These are phyloP conservation scores for Oostethus manadensis DNA, from an alignment of 2,113 vertebrate species.

Conservation along the genomic window DNA sequence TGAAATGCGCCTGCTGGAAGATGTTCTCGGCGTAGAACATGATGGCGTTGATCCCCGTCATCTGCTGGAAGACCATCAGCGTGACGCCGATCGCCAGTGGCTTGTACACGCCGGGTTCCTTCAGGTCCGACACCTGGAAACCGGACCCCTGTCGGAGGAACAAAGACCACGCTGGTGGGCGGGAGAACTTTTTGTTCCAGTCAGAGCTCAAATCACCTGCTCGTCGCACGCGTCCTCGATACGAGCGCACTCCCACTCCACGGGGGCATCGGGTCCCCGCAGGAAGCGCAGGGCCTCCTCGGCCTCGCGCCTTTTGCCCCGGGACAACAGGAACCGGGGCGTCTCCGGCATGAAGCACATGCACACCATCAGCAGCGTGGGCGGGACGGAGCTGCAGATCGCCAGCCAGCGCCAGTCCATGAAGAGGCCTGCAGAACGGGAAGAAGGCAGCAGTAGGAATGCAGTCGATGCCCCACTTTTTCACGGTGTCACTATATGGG, in stretches of 20 bases:
- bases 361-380: slow-evolving; percentile 76
- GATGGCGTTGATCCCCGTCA: slow-evolving; percentile 88
- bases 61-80: slow-evolving; percentile 90
- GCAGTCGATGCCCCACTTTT: too few species aligned
- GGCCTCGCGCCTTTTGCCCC: slow-evolving; percentile 74
- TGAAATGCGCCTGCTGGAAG: slow-evolving; percentile 83
- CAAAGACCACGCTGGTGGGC: too few species aligned
- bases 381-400: slow-evolving; percentile 76
- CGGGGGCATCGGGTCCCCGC: slow-evolving; percentile 73
- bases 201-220: slow-evolving; percentile 65
- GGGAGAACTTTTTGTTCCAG: background rate
- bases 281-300: slow-evolving; percentile 79
- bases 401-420: slow-evolving; percentile 90
- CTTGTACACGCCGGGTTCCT: slow-evolving; percentile 79
- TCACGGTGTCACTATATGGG: too few species aligned
- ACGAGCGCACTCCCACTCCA: slow-evolving; percentile 76
- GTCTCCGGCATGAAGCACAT: slow-evolving; percentile 93
- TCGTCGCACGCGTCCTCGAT: slow-evolving; percentile 64
- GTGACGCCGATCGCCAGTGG: slow-evolving; percentile 80
- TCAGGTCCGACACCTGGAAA: slow-evolving; percentile 73
- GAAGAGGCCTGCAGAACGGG: slow-evolving; percentile 47
- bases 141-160: slow-evolving; percentile 55
- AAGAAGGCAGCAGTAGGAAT: background rate
- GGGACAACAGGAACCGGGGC: slow-evolving; percentile 80
- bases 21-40: slow-evolving; percentile 93